A percentile compares a stretch with the other conserved stretches of the same genome.
Evolutionary conservation across 2,113 vertebrate species (phyloP).

Genomic region (Aptenodytes patagonicus): DNA sequence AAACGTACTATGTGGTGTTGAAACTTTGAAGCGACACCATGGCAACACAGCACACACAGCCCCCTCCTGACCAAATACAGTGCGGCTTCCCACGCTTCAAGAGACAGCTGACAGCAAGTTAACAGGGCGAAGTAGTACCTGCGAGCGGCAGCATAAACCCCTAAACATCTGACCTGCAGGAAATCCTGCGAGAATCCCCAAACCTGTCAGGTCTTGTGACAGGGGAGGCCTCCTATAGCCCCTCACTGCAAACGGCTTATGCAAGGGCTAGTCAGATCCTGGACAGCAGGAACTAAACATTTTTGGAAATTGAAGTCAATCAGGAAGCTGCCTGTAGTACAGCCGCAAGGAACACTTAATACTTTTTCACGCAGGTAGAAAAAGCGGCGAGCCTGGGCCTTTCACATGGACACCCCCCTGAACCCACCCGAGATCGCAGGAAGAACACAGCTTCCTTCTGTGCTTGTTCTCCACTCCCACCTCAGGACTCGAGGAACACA

Average conservation of each 20-base stretch:
- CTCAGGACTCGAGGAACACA: neutral
- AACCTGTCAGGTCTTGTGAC: neutral
- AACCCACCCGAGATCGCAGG: fast-evolving
- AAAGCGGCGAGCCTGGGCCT: neutral
- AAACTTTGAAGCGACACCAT: conserved; percentile 33
- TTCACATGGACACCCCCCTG: neutral
- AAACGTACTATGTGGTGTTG: neutral
- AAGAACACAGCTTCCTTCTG: neutral
- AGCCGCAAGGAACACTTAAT: neutral
- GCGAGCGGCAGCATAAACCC: neutral
- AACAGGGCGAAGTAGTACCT: neutral
- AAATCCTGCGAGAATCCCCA: neutral
- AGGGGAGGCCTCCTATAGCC: neutral
- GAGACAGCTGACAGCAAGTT: neutral
- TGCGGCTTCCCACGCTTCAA: fast-evolving
- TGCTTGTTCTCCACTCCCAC: neutral
- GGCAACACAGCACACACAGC: conserved; percentile 25
- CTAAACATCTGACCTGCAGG: neutral
- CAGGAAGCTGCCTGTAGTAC: neutral
- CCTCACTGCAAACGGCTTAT: neutral
- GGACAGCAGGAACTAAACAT: neutral
- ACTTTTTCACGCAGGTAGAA: neutral
- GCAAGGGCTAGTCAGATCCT: neutral
- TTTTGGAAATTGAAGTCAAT: neutral
- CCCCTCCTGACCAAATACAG: neutral